These are phyloP conservation scores for Hylomyscus alleni DNA, from an alignment of 2,797 vertebrate species.

Conservation along the genomic window DNA sequence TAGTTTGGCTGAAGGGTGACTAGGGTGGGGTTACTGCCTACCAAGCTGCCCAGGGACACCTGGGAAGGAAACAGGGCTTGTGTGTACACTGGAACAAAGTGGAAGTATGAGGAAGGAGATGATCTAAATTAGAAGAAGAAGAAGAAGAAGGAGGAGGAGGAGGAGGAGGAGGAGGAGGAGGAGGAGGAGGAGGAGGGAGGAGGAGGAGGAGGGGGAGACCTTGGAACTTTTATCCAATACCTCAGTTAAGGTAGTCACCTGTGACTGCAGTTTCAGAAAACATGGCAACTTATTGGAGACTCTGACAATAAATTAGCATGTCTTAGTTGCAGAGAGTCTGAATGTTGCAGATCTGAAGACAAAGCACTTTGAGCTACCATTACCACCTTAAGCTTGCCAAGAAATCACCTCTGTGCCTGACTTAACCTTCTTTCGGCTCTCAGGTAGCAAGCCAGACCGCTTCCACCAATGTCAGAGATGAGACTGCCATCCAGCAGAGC, in stretches of 20 bases:
- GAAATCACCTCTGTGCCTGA: not conserved
- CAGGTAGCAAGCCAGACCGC: not conserved
- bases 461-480: not conserved
- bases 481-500: not conserved
- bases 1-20: constrained; percentile 74
- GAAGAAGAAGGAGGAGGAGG: no score
- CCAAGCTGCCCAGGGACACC: not conserved
- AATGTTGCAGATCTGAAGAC: not conserved
- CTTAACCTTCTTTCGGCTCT: not conserved
- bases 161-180: not conserved
- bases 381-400: not conserved
- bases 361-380: not conserved
- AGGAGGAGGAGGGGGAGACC: not conserved
- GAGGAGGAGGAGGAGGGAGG: not conserved
- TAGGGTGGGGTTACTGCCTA: constrained; percentile 21
- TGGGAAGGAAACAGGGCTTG: not conserved
- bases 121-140: not conserved
- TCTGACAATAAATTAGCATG: not conserved
- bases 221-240: not conserved
- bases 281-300: not conserved
- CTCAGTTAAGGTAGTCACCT: not conserved
- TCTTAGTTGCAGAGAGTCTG: not conserved
- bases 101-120: constrained; percentile 13
- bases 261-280: not conserved
- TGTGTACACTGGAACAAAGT: not conserved